Percentiles rank a stretch among this genome's conserved stretches.
phyloP scores from a whole-genome alignment of 92 coral and sea anemone species.

The Heliopora coerulea region DNA sequence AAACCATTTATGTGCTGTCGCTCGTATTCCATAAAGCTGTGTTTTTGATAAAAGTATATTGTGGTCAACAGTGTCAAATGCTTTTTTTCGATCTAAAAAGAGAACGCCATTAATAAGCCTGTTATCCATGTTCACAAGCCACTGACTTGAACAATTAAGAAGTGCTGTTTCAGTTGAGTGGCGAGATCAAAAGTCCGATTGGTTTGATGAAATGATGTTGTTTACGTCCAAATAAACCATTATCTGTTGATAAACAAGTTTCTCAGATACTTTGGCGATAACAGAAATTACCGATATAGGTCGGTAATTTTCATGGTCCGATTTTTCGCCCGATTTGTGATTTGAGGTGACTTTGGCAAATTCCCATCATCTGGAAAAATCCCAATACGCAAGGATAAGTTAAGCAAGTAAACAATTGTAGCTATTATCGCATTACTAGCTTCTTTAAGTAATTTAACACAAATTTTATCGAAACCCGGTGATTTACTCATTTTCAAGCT shows the following conservation, averaged over 20 bases:
- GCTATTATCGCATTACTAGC: background rate
- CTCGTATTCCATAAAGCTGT: background rate
- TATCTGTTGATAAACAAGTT: conserved; percentile 41
- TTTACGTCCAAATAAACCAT: background rate
- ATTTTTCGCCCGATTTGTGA: conserved; percentile 33
- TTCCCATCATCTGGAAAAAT: conserved; percentile 52
- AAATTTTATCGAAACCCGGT: background rate
- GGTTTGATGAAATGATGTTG: conserved; percentile 18
- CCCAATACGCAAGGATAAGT: conserved; percentile 35
- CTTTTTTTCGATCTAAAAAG: conserved; percentile 38
- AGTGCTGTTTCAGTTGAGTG: conserved; percentile 18
- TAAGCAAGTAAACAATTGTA: conserved; percentile 10
- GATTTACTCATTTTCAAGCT: background rate
- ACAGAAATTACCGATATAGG: conserved; percentile 40
- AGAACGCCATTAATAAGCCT: conserved; percentile 11
- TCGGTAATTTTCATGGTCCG: conserved; percentile 34
- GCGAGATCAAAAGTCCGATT: conserved; percentile 28
- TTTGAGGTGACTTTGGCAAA: conserved; percentile 41
- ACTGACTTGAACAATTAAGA: background rate
- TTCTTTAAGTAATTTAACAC: background rate
- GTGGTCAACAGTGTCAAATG: conserved; percentile 38
- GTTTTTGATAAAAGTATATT: background rate
- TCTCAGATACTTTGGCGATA: conserved; percentile 38
- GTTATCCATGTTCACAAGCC: conserved; percentile 22
- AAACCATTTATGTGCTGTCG: conserved; percentile 24